These are phyloP conservation scores for Kradibia gibbosae DNA, from an alignment of 1,140 invertebrate species.

Conservation along the genomic window DNA sequence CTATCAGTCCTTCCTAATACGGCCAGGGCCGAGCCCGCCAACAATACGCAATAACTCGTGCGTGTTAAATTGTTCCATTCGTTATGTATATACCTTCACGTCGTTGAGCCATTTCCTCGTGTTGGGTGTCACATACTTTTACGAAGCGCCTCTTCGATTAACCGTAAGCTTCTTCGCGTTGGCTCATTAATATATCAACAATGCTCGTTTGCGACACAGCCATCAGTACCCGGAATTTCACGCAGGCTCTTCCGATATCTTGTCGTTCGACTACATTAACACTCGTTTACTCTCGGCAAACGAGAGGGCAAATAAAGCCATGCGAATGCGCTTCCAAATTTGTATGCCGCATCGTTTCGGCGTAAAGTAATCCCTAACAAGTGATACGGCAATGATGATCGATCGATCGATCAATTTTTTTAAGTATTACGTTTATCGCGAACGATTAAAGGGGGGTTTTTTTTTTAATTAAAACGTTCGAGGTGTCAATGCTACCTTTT, in stretches of 20 bases:
- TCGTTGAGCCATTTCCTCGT: not conserved
- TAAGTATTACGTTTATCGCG: not conserved
- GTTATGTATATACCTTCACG: not conserved
- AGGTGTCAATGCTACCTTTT: no score
- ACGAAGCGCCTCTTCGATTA: not conserved
- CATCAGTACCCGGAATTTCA: not conserved
- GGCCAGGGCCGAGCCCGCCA: not conserved
- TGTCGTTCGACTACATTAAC: not conserved
- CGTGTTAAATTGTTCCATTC: slow-evolving; percentile 21
- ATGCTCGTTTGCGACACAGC: not conserved
- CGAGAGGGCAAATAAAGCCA: not conserved
- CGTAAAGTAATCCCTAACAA: not conserved
- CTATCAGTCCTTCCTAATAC: not conserved
- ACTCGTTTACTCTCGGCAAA: not conserved
- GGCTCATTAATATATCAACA: slow-evolving; percentile 15
- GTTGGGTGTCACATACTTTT: no score
- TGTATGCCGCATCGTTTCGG: not conserved
- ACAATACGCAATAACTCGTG: slow-evolving; percentile 20
- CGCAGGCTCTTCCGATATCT: not conserved
- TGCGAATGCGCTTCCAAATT: not conserved
- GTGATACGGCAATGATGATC: no score
- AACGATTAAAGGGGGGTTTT: no score
- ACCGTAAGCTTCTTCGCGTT: not conserved
- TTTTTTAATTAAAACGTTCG: no score
- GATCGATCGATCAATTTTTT: not conserved